Conservation (phyloP, 92 coral and sea anemone genomes). For the Metridium senile region DNA sequence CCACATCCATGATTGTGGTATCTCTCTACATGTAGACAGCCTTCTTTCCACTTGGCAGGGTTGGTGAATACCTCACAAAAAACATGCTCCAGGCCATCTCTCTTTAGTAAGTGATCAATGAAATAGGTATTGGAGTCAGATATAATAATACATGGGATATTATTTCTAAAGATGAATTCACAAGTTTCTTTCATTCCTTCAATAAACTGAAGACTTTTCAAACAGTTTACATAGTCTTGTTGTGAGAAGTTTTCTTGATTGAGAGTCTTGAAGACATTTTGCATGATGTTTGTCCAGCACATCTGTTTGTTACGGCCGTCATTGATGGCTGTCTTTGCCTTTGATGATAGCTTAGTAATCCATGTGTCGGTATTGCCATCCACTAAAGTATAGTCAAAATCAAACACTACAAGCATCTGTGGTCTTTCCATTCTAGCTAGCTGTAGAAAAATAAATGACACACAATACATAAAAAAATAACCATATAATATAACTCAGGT, state of each 20-base stretch:
- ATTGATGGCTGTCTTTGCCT: conserved; percentile 49
- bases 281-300: conserved; percentile 98
- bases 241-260: conserved; percentile 56
- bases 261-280: conserved; percentile 59
- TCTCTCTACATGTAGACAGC: conserved; percentile 58
- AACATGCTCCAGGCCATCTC: conserved; percentile 50
- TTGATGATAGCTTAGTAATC: conserved; percentile 74
- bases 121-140: conserved; percentile 95
- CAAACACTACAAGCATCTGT: conserved; percentile 74
- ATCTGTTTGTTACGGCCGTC: conserved; percentile 45
- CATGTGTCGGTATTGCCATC: conserved; percentile 99
- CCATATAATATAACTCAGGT: too few species aligned
- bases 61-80: conserved; percentile 75
- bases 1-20: conserved; percentile 75
- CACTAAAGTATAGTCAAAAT: conserved; percentile 93
- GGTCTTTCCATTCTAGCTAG: conserved; percentile 13
- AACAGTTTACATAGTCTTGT: conserved; percentile 73
- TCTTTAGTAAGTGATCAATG: conserved; percentile 73
- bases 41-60: conserved; percentile 87
- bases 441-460: neutral
- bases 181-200: conserved; percentile 95
- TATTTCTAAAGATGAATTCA: conserved; percentile 39
- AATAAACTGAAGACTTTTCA: conserved; percentile 77
- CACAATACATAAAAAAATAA: neutral
- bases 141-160: conserved; percentile 69